Conservation (phyloP, 2,888 invertebrate species). For the Ophion ellenae region DNA sequence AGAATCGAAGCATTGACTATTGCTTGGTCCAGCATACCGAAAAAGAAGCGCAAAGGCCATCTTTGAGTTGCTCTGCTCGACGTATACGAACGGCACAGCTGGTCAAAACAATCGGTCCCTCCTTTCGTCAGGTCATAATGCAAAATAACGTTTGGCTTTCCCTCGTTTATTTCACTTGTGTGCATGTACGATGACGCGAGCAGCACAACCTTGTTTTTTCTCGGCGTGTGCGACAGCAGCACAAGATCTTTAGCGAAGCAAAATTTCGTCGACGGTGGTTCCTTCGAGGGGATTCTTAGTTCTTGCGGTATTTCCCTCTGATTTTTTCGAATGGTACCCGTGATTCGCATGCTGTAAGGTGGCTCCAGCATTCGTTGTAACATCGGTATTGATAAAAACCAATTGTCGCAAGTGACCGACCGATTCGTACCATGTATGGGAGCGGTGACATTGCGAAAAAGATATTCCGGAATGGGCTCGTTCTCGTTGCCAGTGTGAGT, state of each 20-base stretch:
- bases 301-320: constrained; percentile 66
- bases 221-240: constrained; percentile 55
- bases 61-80: constrained; percentile 44
- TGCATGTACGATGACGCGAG: constrained; percentile 10
- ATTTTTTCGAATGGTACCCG: constrained; percentile 69
- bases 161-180: not conserved
- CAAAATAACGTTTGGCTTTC: constrained; percentile 13
- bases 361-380: constrained; percentile 66
- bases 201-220: constrained; percentile 71
- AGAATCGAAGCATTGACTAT: constrained; percentile 59
- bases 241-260: not conserved
- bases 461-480: constrained; percentile 72
- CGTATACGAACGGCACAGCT: constrained; percentile 1
- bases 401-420: constrained; percentile 75
- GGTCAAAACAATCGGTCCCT: constrained; percentile 4
- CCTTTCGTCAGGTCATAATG: constrained; percentile 21
- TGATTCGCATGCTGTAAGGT: constrained; percentile 47
- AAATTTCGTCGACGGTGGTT: not conserved
- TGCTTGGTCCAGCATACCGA: constrained; percentile 66
- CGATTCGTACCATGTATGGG: constrained; percentile 72
- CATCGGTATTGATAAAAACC: constrained; percentile 74
- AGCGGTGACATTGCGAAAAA: constrained; percentile 69
- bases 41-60: constrained; percentile 68
- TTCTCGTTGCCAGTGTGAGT: not conserved
- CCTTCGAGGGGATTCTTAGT: constrained; percentile 46